Evolutionary conservation across 37 sponge, comb jelly and placozoan genomes (phyloP).

Genomic region (Axinella damicornis): DNA sequence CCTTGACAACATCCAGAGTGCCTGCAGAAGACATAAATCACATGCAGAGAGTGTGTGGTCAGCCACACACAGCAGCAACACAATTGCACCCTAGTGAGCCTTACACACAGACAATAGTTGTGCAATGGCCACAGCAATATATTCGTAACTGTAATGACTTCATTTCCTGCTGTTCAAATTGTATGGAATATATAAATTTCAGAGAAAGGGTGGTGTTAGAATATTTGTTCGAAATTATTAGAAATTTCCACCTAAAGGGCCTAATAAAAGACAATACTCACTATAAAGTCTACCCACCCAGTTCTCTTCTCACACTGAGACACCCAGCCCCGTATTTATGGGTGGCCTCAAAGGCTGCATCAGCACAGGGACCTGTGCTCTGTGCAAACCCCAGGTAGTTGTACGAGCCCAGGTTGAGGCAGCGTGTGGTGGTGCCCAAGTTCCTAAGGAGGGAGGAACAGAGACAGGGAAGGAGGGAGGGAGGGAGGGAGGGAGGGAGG

Average conservation of each 20-base stretch:
- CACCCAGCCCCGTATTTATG: slow-evolving; percentile 75
- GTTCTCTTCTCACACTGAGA: slow-evolving; percentile 74
- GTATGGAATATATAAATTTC: too few relatives aligned
- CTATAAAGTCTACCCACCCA: slow-evolving; percentile 88
- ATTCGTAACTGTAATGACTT: too few relatives aligned
- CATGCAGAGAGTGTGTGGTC: background rate
- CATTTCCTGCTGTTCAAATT: too few relatives aligned
- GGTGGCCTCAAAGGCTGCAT: slow-evolving; percentile 71
- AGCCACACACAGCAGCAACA: background rate
- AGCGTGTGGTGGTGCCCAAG: slow-evolving; percentile 65
- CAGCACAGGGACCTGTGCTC: slow-evolving; percentile 86
- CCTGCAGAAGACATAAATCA: slow-evolving; percentile 49
- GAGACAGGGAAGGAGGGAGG: background rate
- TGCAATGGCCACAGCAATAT: too few relatives aligned
- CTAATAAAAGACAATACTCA: too few relatives aligned
- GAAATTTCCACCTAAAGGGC: too few relatives aligned
- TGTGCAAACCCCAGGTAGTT: slow-evolving; percentile 99
- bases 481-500: background rate
- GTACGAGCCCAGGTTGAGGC: slow-evolving; percentile 96
- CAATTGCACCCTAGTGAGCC: background rate
- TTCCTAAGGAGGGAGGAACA: slow-evolving; percentile 6
- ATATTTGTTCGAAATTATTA: too few relatives aligned
- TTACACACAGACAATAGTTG: too few relatives aligned
- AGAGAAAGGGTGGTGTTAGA: too few relatives aligned
- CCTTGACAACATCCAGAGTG: slow-evolving; percentile 60